These are phyloP conservation scores for Steatocranus sp. DNA, from an alignment of 2,797 vertebrate species.

Conservation along the genomic window DNA sequence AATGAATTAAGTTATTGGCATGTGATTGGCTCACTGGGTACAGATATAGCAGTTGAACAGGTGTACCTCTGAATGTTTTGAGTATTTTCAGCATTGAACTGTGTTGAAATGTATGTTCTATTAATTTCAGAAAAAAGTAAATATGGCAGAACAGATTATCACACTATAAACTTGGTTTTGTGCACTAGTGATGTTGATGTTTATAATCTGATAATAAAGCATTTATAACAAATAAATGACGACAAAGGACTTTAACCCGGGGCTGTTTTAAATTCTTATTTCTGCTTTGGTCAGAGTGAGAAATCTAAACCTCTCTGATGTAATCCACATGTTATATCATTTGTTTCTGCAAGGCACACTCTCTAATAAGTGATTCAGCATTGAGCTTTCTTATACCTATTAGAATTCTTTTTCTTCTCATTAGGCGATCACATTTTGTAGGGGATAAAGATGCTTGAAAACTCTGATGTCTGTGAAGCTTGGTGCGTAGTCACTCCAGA, in stretches of 20 bases:
- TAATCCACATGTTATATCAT: background rate
- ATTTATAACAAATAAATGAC: background rate
- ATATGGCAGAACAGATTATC: background rate
- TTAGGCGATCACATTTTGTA: background rate
- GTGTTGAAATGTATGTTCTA: background rate
- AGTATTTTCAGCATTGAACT: background rate
- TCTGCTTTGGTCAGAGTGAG: background rate
- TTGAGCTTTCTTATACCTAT: background rate
- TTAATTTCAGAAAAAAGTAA: background rate
- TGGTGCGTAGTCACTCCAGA: background rate
- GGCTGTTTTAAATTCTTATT: background rate
- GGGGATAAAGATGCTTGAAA: background rate
- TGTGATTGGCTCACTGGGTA: background rate
- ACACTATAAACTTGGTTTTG: background rate
- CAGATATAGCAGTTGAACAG: background rate
- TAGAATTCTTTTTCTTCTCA: background rate
- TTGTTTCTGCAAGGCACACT: background rate
- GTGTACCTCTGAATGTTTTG: background rate
- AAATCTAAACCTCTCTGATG: background rate
- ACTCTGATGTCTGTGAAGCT: background rate
- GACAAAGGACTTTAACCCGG: background rate
- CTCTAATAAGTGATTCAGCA: background rate
- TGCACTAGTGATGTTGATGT: background rate
- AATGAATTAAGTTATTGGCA: background rate
- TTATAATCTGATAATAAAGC: background rate